phyloP scores from a whole-genome alignment of 1,140 invertebrate genomes.

The Drosophila seguyi region DNA sequence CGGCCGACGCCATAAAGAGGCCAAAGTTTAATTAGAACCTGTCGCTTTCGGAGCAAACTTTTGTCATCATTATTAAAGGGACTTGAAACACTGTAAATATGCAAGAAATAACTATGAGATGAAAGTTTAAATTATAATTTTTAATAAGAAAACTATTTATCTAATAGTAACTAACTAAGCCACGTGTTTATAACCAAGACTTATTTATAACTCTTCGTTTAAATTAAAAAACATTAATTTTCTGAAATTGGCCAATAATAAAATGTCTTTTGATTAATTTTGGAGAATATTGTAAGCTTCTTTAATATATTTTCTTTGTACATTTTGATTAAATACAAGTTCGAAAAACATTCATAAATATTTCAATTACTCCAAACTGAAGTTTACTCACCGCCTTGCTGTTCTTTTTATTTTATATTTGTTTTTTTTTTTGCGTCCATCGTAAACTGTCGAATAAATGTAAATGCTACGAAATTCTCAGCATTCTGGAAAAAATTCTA shows the following conservation, averaged over 20 bases:
- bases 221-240: neutral
- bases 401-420: neutral
- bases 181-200: too few species aligned
- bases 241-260: neutral
- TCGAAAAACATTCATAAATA: constrained; percentile 17
- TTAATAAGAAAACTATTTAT: neutral
- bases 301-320: too few species aligned
- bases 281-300: too few species aligned
- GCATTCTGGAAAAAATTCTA: constrained; percentile 47
- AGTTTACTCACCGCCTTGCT: neutral
- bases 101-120: neutral
- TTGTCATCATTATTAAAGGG: constrained; percentile 31
- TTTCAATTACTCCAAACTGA: constrained; percentile 28
- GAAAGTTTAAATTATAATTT: neutral
- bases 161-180: too few species aligned
- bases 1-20: constrained; percentile 26
- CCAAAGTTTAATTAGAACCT: constrained; percentile 55
- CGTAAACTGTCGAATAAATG: constrained; percentile 46
- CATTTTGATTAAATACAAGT: neutral
- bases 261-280: neutral
- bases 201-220: neutral
- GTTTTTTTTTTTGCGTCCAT: neutral
- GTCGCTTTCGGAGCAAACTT: constrained; percentile 19
- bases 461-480: constrained; percentile 41
- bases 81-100: constrained; percentile 1